phyloP scores from a whole-genome alignment of 2,797 vertebrate species.

The Molossus alvarezi region DNA sequence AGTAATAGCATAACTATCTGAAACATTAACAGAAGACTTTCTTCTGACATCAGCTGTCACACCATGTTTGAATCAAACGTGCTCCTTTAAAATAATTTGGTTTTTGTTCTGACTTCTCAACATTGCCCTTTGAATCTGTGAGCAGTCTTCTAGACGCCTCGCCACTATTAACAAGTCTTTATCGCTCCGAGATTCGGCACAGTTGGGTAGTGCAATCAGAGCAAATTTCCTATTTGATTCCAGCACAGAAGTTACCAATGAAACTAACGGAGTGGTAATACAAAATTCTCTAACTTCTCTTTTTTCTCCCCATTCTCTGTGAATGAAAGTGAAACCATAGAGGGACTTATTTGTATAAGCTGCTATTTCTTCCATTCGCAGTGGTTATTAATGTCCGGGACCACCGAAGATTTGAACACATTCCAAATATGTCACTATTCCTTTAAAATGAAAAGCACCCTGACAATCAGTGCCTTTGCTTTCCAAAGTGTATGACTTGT shows the following conservation, averaged over 20 bases:
- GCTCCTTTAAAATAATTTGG: constrained; percentile 80
- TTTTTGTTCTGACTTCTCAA: constrained; percentile 79
- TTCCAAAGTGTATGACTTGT: constrained; percentile 61
- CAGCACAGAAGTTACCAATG: constrained; percentile 74
- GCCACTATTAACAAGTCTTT: constrained; percentile 78
- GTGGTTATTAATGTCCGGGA: constrained; percentile 15
- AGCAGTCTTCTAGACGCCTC: constrained; percentile 76
- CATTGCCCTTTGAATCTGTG: constrained; percentile 52
- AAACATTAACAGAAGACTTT: constrained; percentile 74
- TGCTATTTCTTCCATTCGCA: constrained; percentile 65
- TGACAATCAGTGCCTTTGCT: constrained; percentile 13
- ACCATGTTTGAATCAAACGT: constrained; percentile 80
- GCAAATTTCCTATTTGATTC: constrained; percentile 78
- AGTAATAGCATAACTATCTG: constrained; percentile 71
- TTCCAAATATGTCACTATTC: constrained; percentile 8
- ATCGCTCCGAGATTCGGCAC: constrained; percentile 75
- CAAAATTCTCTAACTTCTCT: constrained; percentile 72
- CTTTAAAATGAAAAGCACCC: constrained; percentile 59
- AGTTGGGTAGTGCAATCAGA: constrained; percentile 79
- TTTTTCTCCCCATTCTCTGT: constrained; percentile 39
- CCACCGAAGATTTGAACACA: constrained; percentile 9
- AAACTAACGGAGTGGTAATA: constrained; percentile 75
- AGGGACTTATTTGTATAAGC: neutral
- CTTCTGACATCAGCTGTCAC: constrained; percentile 81
- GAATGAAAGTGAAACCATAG: constrained; percentile 17